A percentile compares a stretch with the other conserved stretches of the same genome.
Conservation (phyloP, 2,888 invertebrate species). For the Agriopis leucophaearia region DNA sequence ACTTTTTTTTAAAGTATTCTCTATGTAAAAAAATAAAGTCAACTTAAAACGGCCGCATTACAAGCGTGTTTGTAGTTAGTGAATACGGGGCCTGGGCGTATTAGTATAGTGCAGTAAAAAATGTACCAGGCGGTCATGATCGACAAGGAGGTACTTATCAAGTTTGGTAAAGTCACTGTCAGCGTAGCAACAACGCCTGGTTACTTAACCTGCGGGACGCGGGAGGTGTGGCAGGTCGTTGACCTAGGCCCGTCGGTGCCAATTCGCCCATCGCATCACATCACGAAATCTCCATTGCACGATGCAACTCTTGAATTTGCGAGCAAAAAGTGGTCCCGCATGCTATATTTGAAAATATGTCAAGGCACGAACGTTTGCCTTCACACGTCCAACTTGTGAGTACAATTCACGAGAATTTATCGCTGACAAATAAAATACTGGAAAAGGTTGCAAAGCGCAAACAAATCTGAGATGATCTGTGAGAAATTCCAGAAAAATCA, state of each 20-base stretch:
- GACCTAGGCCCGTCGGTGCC: slow-evolving; percentile 83
- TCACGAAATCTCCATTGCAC: slow-evolving; percentile 79
- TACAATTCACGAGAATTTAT: neutral
- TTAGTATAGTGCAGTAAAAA: neutral
- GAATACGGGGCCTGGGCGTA: no score
- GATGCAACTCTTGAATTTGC: slow-evolving; percentile 58
- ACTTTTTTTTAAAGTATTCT: no score
- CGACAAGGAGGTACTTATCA: slow-evolving; percentile 59
- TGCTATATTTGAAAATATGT: slow-evolving; percentile 58
- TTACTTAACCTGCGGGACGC: slow-evolving; percentile 72
- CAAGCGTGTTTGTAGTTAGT: no score
- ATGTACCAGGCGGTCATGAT: slow-evolving; percentile 67
- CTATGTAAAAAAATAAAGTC: no score
- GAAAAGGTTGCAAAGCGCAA: neutral
- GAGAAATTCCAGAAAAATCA: no score
- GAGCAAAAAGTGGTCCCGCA: slow-evolving; percentile 59
- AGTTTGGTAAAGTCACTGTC: slow-evolving; percentile 75
- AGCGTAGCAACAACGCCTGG: slow-evolving; percentile 71
- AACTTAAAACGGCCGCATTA: no score
- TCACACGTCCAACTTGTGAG: neutral
- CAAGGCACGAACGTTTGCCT: slow-evolving; percentile 52
- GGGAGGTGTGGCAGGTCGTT: slow-evolving; percentile 70
- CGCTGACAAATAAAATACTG: neutral
- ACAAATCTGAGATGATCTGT: slow-evolving; percentile 3
- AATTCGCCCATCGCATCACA: slow-evolving; percentile 82